Base-by-base conservation (phyloP, 2,888 invertebrate genomes). In the Diplolepis rosae region DNA sequence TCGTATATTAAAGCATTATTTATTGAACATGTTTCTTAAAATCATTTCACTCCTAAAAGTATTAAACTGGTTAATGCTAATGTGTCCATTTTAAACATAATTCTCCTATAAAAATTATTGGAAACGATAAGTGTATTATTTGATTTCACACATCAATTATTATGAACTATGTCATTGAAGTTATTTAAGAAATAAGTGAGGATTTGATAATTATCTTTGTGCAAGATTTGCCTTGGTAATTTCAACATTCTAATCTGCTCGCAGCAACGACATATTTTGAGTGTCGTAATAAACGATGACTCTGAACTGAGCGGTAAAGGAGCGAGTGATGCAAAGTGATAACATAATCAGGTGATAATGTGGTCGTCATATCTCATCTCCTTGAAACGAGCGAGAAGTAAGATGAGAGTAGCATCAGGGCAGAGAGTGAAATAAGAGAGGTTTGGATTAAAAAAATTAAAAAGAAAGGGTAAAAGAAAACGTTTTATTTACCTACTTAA, bases 331-430 rank as follows among this genome's bases (percentile, higher is more conserved):
- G 84, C 82, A 83, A 84, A 85, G 84, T 85, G 86, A 86, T 86
- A 86, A 86, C 83, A 84, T 85, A 85, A 86, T 86, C 86, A 85
- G 85, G 86, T 84, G 85, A 85, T 85, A 85, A 85, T 85, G 85
- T 81, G 81, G 73, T 78, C 79, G 79, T 82, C 82, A 84, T 86
- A 85, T 85, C 83, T 86, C 84, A 83, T 75, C 73, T 77, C n/a
- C 75, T 69, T 65, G 66, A 61, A 72, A 56, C 35, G 69, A 68
- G 56, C 69, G 48, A 52, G 71, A 72, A 68, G 66, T 69, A 65
- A 66, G 70, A 74, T 65, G 61, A 61, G 27, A 15, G 68, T 67
- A 54, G 66, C n/a, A n/a, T n/a, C 67, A 56, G 50, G 65, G 48
- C 65, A 73, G 65, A 70, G 45, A 51, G 70, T 61, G 30, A 70